Conservation (phyloP, 2,888 invertebrate genomes). For the Yponomeuta sedellus region DNA sequence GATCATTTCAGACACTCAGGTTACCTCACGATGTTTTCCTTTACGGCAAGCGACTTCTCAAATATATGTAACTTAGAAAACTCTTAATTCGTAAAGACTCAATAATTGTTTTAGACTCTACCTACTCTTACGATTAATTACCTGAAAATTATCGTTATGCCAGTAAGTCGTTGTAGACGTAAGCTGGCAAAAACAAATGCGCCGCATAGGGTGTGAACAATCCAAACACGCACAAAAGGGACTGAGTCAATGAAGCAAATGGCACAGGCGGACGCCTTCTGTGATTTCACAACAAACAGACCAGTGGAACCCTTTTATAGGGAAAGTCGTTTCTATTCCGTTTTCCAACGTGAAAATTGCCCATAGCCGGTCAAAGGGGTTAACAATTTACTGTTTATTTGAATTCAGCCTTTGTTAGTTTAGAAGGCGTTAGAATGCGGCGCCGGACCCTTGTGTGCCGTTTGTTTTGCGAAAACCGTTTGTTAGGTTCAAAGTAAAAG, state of each 20-base stretch:
- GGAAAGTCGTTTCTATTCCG: slow-evolving; percentile 67
- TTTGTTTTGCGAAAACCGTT: slow-evolving; percentile 42
- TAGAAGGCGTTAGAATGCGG: slow-evolving; percentile 71
- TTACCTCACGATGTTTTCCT: no score
- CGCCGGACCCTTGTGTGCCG: slow-evolving; percentile 66
- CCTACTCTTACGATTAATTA: no score
- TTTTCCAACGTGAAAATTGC: slow-evolving; percentile 73
- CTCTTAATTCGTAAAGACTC: no score
- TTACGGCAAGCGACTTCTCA: no score
- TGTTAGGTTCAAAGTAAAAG: slow-evolving; percentile 7
- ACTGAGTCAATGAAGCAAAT: slow-evolving; percentile 32
- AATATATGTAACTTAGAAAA: no score
- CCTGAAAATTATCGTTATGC: no score
- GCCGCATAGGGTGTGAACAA: background rate
- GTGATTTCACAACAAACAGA: slow-evolving; percentile 35
- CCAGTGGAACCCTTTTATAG: slow-evolving; percentile 45
- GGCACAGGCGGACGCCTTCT: slow-evolving; percentile 45
- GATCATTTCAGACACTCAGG: no score
- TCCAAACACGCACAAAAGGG: slow-evolving; percentile 31
- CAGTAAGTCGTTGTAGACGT: background rate
- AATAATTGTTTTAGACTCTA: no score
- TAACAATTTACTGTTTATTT: slow-evolving; percentile 73
- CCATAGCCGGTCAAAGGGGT: slow-evolving; percentile 72
- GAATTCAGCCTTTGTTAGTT: slow-evolving; percentile 72
- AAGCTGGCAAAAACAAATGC: slow-evolving; percentile 2